Percentiles rank a stretch among this genome's conserved stretches.
phyloP scores from a whole-genome alignment of 1,140 invertebrate genomes.

The Thaumetopoea pityocampa region DNA sequence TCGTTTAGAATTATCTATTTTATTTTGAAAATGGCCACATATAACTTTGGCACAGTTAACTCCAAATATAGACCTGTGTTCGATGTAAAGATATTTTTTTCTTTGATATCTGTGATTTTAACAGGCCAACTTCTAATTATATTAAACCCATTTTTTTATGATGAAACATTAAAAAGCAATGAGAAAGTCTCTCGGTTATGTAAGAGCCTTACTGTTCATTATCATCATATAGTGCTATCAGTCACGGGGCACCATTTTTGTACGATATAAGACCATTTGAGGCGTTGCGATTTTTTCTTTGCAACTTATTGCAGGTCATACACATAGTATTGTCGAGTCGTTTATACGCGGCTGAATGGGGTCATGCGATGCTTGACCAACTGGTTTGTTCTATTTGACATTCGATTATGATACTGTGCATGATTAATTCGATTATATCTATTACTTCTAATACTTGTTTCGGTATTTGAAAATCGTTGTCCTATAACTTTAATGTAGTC shows the following conservation, averaged over 20 bases:
- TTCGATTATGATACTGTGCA: conserved; percentile 28
- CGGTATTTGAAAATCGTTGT: no score
- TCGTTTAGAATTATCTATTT: no score
- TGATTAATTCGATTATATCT: conserved; percentile 22
- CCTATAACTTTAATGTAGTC: no score
- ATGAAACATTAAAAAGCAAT: conserved; percentile 4
- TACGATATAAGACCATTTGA: conserved; percentile 18
- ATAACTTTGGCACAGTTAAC: no score
- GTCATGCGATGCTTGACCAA: conserved; percentile 66
- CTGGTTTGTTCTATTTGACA: conserved; percentile 65
- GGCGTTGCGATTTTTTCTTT: conserved; percentile 51
- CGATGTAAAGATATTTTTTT: no score
- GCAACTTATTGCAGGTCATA: conserved; percentile 66
- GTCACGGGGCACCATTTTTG: conserved; percentile 1
- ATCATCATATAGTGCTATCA: conserved; percentile 9
- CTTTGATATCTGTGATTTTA: no score
- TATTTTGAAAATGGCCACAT: no score
- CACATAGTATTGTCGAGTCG: conserved; percentile 50
- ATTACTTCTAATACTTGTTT: no score
- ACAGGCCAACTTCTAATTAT: no score
- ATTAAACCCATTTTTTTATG: no score
- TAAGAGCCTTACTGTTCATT: conserved; percentile 1
- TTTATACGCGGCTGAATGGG: conserved; percentile 38
- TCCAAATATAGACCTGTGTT: no score
- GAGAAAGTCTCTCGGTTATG: conserved; percentile 6